A percentile compares a stretch with the other conserved stretches of the same genome.
phyloP scores from a whole-genome alignment of 2,797 vertebrate species.

The Enoplosus armatus region DNA sequence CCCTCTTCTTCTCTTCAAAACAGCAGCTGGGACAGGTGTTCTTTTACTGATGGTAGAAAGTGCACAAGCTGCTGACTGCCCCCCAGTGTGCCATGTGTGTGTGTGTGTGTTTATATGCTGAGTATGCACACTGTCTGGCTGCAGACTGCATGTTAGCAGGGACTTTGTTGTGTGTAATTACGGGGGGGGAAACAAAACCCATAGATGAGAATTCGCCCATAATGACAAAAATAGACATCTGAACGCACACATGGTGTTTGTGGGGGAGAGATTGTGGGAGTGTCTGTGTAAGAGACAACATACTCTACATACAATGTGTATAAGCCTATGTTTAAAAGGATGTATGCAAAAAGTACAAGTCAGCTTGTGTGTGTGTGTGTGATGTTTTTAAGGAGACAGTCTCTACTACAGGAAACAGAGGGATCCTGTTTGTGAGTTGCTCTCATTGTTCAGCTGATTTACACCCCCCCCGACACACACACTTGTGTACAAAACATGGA shows the following conservation, averaged over 20 bases:
- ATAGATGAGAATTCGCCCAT: slow-evolving; percentile 52
- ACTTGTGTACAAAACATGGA: slow-evolving; percentile 52
- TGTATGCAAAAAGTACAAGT: slow-evolving; percentile 49
- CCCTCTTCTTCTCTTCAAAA: slow-evolving; percentile 77
- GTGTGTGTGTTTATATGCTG: slow-evolving; percentile 72
- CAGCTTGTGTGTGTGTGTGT: slow-evolving; percentile 40
- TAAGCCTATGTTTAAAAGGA: slow-evolving; percentile 50
- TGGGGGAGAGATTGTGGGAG: slow-evolving; percentile 17
- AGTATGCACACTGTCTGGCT: slow-evolving; percentile 58
- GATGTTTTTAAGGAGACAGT: slow-evolving; percentile 71
- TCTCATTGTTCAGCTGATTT: slow-evolving; percentile 85
- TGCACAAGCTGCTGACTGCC: slow-evolving; percentile 70
- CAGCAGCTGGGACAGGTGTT: slow-evolving; percentile 89
- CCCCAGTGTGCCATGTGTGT: slow-evolving; percentile 52
- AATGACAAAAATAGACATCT: slow-evolving; percentile 65
- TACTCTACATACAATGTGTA: slow-evolving; percentile 29
- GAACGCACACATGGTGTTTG: slow-evolving; percentile 46
- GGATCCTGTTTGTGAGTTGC: slow-evolving; percentile 86
- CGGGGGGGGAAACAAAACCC: slow-evolving; percentile 48
- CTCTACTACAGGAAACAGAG: slow-evolving; percentile 85
- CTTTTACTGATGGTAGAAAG: slow-evolving; percentile 80
- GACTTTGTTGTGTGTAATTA: slow-evolving; percentile 71
- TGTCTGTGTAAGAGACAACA: slow-evolving; percentile 31
- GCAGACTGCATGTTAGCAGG: slow-evolving; percentile 56
- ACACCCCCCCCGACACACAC: slow-evolving; percentile 21